Evolutionary conservation across 1,140 invertebrate species (phyloP), one percentile per base, ranked within the genome.

Genomic region (Micrasema minimum): DNA sequence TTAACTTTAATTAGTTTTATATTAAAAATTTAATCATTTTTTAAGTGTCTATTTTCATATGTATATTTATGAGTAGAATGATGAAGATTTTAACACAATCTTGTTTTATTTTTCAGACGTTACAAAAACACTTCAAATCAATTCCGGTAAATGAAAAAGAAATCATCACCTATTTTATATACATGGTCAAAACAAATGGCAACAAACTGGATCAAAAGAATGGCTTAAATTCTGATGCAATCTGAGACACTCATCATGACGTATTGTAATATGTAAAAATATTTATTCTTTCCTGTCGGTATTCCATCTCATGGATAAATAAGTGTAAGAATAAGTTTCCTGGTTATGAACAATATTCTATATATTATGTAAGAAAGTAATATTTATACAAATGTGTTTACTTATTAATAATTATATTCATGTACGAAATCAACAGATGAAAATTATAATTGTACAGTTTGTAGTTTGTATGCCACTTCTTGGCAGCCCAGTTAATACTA

Each of bases 91-190:
- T 31, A 4, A 31, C 26, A 31, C 7, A 31, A 31, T 31, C 2
- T 31, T 31, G 26, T 31, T 31, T 31, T 31, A 31, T 37, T 72
- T 81, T 69, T 78, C 87, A 97, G 95, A 90, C 90, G 31, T 87
- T 98, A 23, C 93, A 94, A 84, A 94, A 96, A 79, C 96, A 99
- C 84, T 98, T 99, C 82, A 95, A 95, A 80, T 91, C 93, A 55
- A 94, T 98, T 78, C 94, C 93, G 41, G 93, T 98, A 1, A 90
- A 91, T 76, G 96, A 98, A 81, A 98, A 97, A 79, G 96, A 98
- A 82, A 93, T 94, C 22, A 84, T 97, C 12, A 96, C 96, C n/a
- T 96, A 93, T 78, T 99, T 98, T 80, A 95, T 98, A 75, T 98
- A 97, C 79, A 97, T 94, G 82, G 93, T 98, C 0, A 98, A 98